These are phyloP conservation scores for Tenualosa ilisha DNA, from an alignment of 2,797 vertebrate genomes.

Conservation along the genomic window DNA sequence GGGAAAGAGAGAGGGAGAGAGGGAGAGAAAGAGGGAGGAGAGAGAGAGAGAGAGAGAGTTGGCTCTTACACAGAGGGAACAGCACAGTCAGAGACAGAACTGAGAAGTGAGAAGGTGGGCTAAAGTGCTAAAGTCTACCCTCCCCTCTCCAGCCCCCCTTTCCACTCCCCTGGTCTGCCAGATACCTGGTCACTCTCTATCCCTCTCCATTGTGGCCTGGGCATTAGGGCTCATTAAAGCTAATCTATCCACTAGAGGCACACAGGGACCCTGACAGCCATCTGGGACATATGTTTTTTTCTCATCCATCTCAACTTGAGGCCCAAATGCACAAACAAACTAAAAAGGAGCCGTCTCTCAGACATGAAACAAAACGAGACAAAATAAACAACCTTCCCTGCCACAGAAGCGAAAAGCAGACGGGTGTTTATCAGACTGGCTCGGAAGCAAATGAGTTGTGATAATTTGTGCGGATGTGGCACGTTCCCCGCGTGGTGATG, in stretches of 20 bases:
- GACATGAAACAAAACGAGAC: no score
- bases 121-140: no score
- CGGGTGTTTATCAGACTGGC: background rate
- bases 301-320: slow-evolving; percentile 34
- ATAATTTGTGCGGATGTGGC: background rate
- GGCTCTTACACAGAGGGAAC: background rate
- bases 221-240: slow-evolving; percentile 56
- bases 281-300: slow-evolving; percentile 48
- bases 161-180: background rate
- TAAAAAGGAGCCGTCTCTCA: background rate
- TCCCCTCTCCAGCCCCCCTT: background rate
- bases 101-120: background rate
- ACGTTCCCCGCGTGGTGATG: background rate
- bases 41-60: background rate
- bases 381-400: background rate
- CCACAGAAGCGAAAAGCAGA: background rate
- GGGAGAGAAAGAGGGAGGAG: background rate
- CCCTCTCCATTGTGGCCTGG: slow-evolving; percentile 1
- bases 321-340: background rate
- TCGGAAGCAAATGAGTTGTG: background rate
- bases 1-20: background rate
- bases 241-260: slow-evolving; percentile 43
- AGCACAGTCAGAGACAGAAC: background rate
- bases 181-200: background rate
- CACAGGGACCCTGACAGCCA: slow-evolving; percentile 44